Percentiles rank a stretch among this genome's conserved stretches.
phyloP scores from a whole-genome alignment of 2,888 invertebrate species.

The Hemithea aestivaria region DNA sequence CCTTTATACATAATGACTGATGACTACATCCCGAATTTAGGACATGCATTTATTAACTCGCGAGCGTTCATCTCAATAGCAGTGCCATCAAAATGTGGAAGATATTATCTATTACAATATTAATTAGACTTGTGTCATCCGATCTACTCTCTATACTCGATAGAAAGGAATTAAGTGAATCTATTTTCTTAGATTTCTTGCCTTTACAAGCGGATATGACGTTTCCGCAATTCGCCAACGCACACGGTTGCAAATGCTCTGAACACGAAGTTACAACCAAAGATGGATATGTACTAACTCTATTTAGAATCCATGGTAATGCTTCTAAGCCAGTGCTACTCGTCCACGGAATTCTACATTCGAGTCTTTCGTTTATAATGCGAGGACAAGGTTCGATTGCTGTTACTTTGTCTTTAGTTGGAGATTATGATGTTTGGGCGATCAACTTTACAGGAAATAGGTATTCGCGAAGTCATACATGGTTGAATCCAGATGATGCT shows the following conservation, averaged over 20 bases:
- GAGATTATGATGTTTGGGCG: conserved; percentile 61
- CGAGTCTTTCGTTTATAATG: conserved; percentile 31
- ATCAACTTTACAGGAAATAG: conserved; percentile 74
- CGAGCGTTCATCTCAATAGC: too few species aligned
- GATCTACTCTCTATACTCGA: conserved; percentile 3
- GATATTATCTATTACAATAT: too few species aligned
- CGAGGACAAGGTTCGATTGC: conserved; percentile 32
- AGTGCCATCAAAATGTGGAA: too few species aligned
- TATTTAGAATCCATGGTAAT: conserved; percentile 33
- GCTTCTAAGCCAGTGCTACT: conserved; percentile 26
- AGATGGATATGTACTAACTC: conserved; percentile 34
- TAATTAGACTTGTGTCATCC: background rate
- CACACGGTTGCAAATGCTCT: conserved; percentile 23
- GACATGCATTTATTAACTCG: too few species aligned
- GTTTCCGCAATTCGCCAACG: conserved; percentile 26
- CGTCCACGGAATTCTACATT: conserved; percentile 31
- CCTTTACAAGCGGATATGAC: conserved; percentile 13
- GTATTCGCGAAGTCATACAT: conserved; percentile 71
- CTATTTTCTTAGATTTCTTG: background rate
- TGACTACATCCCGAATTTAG: too few species aligned
- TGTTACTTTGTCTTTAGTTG: conserved; percentile 47
- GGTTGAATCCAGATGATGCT: conserved; percentile 41
- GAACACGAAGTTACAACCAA: conserved; percentile 28
- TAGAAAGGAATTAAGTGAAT: background rate
- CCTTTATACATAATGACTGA: too few species aligned